Base-by-base conservation (phyloP, 2,797 vertebrate species). In the Calcarius lapponicus region DNA sequence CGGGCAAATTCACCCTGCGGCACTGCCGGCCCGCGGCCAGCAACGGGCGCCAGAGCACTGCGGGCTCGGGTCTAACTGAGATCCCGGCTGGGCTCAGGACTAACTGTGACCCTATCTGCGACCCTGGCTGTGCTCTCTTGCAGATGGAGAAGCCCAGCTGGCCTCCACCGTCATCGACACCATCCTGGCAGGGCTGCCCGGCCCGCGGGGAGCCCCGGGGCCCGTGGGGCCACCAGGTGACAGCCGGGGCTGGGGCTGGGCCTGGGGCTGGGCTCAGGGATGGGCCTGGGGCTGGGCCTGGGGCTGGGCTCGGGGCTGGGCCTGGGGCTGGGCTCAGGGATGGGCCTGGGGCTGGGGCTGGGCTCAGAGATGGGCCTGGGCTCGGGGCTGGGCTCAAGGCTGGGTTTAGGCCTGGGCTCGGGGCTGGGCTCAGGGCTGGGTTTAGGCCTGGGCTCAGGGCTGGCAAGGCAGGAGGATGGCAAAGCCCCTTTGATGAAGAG, bases 121-220 rank as follows among this genome's bases (percentile, higher is more conserved):
- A 20, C 38, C 9, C 57, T 84, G 20, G 22, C 32, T 56, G 15
- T 36, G 57, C 57, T 40, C 8, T 96, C 57, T 69, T 14, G 1
- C 93, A 98, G 98, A 97, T 60, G 97, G 96, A 45, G 97, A 98
- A 53, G 53, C 97, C 20, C 98, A 98, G 87, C 88, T 98, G 91
- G 96, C 97, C 38, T 97, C 98, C 69, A 98, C 98, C 0, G 96
- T 98, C 8, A 98, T 98, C 64, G 98, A 98, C 94, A 98, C 98
- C 9, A 95, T 98, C 90, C 91, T 98, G 96, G 97, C 97, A 18
- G 98, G 99, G 4, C 90, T 98, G 86, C 98, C 98, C 6, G 99
- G 99, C 78, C 97, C 97, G 10, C 97, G 97, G 50, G 99, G 99
- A 56, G 98, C 97, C 24, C 97, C 98, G 0, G 99, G 99, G 6